Evolutionary conservation across 1,140 invertebrate species (phyloP).

Genomic region (Macrobrachium rosenbergii): DNA sequence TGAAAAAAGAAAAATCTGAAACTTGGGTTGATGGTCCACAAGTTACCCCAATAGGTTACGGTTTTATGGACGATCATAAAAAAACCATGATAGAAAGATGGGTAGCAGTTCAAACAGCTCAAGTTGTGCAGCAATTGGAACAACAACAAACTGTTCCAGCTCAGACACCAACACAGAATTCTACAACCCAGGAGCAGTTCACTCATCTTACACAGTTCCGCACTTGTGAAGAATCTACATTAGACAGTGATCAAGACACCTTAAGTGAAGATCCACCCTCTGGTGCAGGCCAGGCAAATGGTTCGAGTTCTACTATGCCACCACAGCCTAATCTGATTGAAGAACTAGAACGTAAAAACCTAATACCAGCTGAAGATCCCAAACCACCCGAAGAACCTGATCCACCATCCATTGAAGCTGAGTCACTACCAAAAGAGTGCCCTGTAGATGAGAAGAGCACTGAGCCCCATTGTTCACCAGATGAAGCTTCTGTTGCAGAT

Average conservation of each 20-base stretch:
- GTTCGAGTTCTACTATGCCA: conserved; percentile 22
- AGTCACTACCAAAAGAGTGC: conserved; percentile 48
- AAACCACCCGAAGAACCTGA: conserved; percentile 33
- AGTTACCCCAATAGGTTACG: conserved; percentile 69
- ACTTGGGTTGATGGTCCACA: conserved; percentile 94
- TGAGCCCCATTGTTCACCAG: conserved; percentile 47
- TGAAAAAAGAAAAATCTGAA: conserved; percentile 73
- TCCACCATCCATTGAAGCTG: conserved; percentile 45
- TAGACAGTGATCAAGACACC: conserved; percentile 65
- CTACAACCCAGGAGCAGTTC: conserved; percentile 50
- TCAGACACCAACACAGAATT: conserved; percentile 26
- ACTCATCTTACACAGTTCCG: conserved; percentile 64
- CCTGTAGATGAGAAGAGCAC: conserved; percentile 57
- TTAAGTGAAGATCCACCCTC: conserved; percentile 64
- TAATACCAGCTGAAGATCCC: conserved; percentile 56
- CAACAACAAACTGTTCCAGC: conserved; percentile 42
- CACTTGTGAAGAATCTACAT: conserved; percentile 63
- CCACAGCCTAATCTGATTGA: conserved; percentile 65
- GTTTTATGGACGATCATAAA: conserved; percentile 91
- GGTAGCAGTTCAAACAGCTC: conserved; percentile 85
- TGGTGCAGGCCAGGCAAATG: conserved; percentile 38
- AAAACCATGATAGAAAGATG: conserved; percentile 93
- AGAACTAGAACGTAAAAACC: conserved; percentile 65
- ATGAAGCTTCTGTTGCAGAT: conserved; percentile 56
- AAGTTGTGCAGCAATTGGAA: conserved; percentile 58